These are phyloP conservation scores for Archips xylosteana DNA, from an alignment of 2,888 invertebrate genomes.

Conservation along the genomic window DNA sequence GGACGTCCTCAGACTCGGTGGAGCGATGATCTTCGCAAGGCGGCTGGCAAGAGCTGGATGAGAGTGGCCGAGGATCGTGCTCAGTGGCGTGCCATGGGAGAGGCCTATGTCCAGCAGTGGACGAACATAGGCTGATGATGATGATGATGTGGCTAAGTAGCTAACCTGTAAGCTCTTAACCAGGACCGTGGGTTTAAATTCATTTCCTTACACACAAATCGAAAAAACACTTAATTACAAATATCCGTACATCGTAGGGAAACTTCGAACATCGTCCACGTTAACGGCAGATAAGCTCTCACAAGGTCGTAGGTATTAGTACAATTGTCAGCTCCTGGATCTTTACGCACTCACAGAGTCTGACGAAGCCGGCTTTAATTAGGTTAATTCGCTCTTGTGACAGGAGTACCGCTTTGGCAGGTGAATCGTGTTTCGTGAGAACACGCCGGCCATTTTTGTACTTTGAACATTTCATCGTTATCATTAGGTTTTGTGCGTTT, in stretches of 20 bases:
- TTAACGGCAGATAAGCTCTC: not conserved
- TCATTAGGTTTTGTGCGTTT: not conserved
- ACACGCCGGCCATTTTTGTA: not conserved
- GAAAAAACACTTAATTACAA: no score
- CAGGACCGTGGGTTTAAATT: no score
- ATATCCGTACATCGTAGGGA: not conserved
- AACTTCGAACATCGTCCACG: not conserved
- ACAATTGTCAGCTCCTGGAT: not conserved
- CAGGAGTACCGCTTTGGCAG: conserved; percentile 1
- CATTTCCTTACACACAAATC: no score
- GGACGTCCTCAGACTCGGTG: no score
- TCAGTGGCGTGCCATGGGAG: no score
- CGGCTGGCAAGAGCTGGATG: no score
- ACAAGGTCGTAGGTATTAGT: not conserved
- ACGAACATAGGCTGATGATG: no score
- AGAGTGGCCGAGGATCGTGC: no score
- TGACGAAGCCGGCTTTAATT: conserved; percentile 15
- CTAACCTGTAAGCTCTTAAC: no score
- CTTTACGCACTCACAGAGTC: not conserved
- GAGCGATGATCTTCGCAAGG: no score
- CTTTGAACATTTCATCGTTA: not conserved
- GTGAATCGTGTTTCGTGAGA: not conserved
- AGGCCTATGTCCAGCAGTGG: no score
- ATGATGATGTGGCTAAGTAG: no score
- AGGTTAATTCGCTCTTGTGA: conserved; percentile 26